Base-by-base conservation (phyloP, 1,140 invertebrate species). In the Liolophura sinensis region DNA sequence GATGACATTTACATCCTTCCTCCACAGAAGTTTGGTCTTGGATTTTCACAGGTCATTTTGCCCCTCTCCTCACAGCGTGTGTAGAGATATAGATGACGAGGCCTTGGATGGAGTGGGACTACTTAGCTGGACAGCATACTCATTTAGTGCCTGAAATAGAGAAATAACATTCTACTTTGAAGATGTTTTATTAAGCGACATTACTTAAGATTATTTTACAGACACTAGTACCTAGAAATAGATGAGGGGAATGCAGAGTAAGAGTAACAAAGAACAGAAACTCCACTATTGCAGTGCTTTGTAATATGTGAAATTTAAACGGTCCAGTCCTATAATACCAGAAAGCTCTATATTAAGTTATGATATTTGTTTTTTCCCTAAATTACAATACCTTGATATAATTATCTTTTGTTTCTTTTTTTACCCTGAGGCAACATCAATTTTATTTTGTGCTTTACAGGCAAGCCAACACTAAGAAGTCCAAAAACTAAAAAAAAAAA, bases 111-210 rank as follows among this genome's bases (percentile, higher is more conserved):
- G 59, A 5, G 61, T 60, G n/a, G 74, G 74, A 49, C 70, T 74
- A 20, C 56, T 88, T 55, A 91, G 84, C 81, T 90, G 90, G n/a
- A 88, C 88, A 52, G 89, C 89, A 78, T 91, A 91, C 52, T 91
- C 89, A 73, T 88, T 88, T 54, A 96, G 88, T 88, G 92, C 92
- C 91, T 95, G 86, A 68, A 80, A 86, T 67, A 75, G 73, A 73
- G 58, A 59, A 52, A 69, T 69, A 40, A 69, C 24, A 48, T 14
- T 46, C 48, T 15, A 46, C 5, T 4, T 52, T 20, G 22, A 6
- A 22, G 18, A 49, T n/a, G 58, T 40, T 58, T 54, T 52, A 20
- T 62, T 27, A 11, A 27, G 22, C 64, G 79, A 63, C 73, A 89
- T 5, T n/a, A 54, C 51, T 12, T 12, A 3, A 24, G 51, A 20